phyloP scores from a whole-genome alignment of 2,113 vertebrate species.

The Scomber scombrus region DNA sequence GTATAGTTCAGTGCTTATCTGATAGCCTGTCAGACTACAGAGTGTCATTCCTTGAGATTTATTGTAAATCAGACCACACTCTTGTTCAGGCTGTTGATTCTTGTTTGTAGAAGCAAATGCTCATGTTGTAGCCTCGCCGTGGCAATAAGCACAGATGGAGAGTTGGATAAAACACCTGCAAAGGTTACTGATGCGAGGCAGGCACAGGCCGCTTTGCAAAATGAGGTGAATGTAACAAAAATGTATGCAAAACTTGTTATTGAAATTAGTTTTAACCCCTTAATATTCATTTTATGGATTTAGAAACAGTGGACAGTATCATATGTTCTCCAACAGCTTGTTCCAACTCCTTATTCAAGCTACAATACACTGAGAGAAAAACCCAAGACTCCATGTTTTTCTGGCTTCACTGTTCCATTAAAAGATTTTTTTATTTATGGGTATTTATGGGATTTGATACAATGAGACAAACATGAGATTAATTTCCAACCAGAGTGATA shows the following conservation, averaged over 20 bases:
- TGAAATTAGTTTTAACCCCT: constrained; percentile 19
- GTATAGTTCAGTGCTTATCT: constrained; percentile 12
- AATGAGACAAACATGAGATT: neutral
- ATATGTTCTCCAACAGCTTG: too few species aligned
- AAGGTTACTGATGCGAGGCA: neutral
- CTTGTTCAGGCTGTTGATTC: constrained; percentile 8
- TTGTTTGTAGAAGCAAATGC: constrained; percentile 19
- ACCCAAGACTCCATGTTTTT: too few species aligned
- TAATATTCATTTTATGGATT: neutral
- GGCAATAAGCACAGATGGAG: constrained; percentile 22
- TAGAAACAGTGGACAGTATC: neutral
- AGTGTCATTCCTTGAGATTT: constrained; percentile 24
- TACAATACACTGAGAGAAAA: constrained; percentile 6
- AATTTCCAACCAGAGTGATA: neutral
- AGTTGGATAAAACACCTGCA: constrained; percentile 11
- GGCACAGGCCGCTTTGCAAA: neutral
- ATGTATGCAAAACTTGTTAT: constrained; percentile 7
- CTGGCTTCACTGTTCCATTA: too few species aligned
- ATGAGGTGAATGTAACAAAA: constrained; percentile 1
- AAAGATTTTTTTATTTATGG: too few species aligned
- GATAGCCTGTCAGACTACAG: constrained; percentile 5
- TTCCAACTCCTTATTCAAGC: neutral
- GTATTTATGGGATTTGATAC: too few species aligned
- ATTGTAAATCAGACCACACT: constrained; percentile 25
- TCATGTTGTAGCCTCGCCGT: constrained; percentile 9